Percentiles rank a stretch among this genome's conserved stretches.
Conservation (phyloP, 2,797 vertebrate species). For the Sebastes itinus region DNA sequence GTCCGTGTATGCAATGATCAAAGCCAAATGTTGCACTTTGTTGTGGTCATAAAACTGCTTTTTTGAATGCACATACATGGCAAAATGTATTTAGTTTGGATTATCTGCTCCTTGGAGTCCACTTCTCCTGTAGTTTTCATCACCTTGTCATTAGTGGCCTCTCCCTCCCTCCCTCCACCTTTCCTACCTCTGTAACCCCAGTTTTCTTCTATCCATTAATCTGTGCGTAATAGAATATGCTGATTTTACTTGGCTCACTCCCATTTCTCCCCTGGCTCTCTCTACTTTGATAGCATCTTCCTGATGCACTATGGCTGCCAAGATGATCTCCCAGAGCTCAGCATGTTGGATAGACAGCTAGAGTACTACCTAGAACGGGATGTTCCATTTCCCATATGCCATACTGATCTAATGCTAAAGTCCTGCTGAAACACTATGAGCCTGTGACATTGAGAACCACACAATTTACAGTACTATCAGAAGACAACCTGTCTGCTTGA, state of each 20-base stretch:
- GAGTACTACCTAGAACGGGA: slow-evolving; percentile 15
- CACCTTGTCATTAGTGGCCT: slow-evolving; percentile 17
- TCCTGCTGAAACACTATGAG: slow-evolving; percentile 60
- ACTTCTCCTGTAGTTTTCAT: slow-evolving; percentile 5
- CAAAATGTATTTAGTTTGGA: background rate
- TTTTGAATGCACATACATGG: background rate
- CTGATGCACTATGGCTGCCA: slow-evolving; percentile 26
- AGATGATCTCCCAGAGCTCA: slow-evolving; percentile 25
- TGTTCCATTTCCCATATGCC: slow-evolving; percentile 38
- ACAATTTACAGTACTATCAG: slow-evolving; percentile 65
- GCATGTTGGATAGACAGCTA: slow-evolving; percentile 30
- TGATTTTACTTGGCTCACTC: slow-evolving; percentile 17
- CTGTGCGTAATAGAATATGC: slow-evolving; percentile 22
- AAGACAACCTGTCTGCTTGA: slow-evolving; percentile 56
- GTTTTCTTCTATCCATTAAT: slow-evolving; percentile 20
- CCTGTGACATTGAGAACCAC: slow-evolving; percentile 47
- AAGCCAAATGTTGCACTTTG: background rate
- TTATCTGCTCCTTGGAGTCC: background rate
- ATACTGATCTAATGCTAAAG: slow-evolving; percentile 56
- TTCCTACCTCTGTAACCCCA: background rate
- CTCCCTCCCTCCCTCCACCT: background rate
- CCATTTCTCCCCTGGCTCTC: background rate
- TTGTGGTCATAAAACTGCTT: background rate
- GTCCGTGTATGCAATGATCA: background rate
- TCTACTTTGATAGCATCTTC: slow-evolving; percentile 10